Conservation (phyloP, 2,888 invertebrate genomes). For the Microctonus aethiopoides region DNA sequence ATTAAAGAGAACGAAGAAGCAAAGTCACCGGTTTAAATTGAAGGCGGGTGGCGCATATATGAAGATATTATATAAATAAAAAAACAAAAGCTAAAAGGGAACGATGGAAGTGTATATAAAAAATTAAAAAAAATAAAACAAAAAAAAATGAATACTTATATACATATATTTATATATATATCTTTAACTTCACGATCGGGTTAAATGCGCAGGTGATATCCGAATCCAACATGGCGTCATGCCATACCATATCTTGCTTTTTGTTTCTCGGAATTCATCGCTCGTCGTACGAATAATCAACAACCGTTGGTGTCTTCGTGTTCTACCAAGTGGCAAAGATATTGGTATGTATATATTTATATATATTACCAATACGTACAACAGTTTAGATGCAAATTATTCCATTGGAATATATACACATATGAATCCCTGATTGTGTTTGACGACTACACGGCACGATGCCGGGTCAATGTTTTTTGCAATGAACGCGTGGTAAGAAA, state of each 20-base stretch:
- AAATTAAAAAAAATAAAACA: background rate
- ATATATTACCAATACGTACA: background rate
- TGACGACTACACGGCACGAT: background rate
- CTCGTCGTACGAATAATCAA: slow-evolving; percentile 17
- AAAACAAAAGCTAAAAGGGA: background rate
- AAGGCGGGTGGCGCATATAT: slow-evolving; percentile 39
- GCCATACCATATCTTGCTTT: slow-evolving; percentile 26
- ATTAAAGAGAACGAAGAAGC: slow-evolving; percentile 53
- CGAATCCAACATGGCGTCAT: slow-evolving; percentile 8
- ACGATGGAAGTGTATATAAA: background rate
- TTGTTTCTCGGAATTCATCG: slow-evolving; percentile 21
- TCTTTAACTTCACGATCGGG: background rate
- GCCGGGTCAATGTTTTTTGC: slow-evolving; percentile 35
- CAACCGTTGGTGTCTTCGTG: slow-evolving; percentile 39
- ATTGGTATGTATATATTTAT: background rate
- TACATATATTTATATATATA: background rate
- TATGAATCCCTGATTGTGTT: slow-evolving; percentile 12
- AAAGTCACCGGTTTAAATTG: slow-evolving; percentile 65
- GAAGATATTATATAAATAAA: background rate
- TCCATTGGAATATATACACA: background rate
- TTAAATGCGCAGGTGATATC: slow-evolving; percentile 13
- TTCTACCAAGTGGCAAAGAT: slow-evolving; percentile 17
- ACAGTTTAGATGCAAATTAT: slow-evolving; percentile 17
- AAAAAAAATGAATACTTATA: background rate
- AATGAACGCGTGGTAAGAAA: background rate